Base-by-base conservation (phyloP, 30 jellyfish, hydroid and myxozoan species). In the Aurelia aurita region DNA sequence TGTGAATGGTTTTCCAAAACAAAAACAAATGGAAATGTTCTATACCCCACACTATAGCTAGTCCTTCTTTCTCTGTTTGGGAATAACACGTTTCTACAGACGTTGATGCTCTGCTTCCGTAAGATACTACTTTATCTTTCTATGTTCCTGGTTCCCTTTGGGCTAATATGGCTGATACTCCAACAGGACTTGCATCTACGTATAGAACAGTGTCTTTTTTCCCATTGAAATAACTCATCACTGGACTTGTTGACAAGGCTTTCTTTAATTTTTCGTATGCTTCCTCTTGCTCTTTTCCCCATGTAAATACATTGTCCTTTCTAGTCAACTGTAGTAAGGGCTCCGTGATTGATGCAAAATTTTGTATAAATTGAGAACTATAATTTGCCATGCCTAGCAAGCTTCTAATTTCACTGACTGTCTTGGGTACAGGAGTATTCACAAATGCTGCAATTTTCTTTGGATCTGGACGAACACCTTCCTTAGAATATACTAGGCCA, bases 131-230 rank as follows among this genome's bases (percentile, higher is more conserved):
- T 10, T 69, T 32, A 8, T 22, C 31, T 19, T 78, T 0, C 26
- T 31, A 12, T 3, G 55, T 22, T 26, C 32, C 34, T n/a, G 35
- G 86, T 2, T 39, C 7, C 58, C n/a, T 26, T 71, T 71, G 84
- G 6, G 70, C 39, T 22, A 80, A 20, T 19, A 80, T 49, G 26
- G 91, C 91, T 12, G 83, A 64, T 31, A 85, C 13, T 13, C 95
- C 89, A 63, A 85, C 81, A 9, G 83, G 83, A 32, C 83, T 72
- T 0, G 89, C 89, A 64, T 85, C 89, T 18, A 84, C 78, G 16
- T n/a, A 5, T 8, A 85, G 46, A 9, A 26, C 4, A 0, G 95
- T 53, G 7, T 85, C 77, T 45, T 45, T 60, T 3, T 43, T 64
- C 23, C 22, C 26, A 63, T 85, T 84, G 49, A 72, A 85, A 64